Evolutionary conservation across 2,888 invertebrate genomes (phyloP).

Genomic region (Crioceris asparagi): DNA sequence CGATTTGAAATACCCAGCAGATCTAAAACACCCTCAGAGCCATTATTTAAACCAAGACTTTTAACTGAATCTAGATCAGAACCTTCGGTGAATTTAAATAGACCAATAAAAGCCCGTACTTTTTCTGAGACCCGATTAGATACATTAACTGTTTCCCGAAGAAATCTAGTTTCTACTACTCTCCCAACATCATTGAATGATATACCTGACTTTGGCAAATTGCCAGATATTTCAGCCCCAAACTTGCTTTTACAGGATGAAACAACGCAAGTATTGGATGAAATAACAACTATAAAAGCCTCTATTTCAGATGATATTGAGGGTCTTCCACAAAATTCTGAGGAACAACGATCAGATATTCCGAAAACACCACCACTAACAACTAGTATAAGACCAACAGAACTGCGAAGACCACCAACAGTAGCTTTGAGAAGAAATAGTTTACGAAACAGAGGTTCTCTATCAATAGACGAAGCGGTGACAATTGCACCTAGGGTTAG

Average conservation of each 20-base stretch:
- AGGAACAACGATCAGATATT: conserved; percentile 5
- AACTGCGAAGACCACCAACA: conserved; percentile 4
- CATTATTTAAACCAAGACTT: too few relatives aligned
- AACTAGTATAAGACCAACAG: conserved; percentile 1
- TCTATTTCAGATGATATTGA: neutral
- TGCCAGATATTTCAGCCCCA: too few relatives aligned
- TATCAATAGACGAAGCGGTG: conserved; percentile 9
- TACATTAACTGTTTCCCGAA: too few relatives aligned
- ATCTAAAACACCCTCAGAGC: conserved; percentile 11
- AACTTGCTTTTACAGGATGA: conserved; percentile 11
- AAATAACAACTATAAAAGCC: conserved; percentile 10
- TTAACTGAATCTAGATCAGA: too few relatives aligned
- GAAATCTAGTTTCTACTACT: conserved; percentile 4
- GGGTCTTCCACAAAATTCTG: neutral
- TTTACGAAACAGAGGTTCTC: conserved; percentile 6
- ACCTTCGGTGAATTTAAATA: too few relatives aligned
- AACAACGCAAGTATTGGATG: conserved; percentile 8
- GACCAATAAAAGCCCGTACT: too few relatives aligned
- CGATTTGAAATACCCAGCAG: conserved; percentile 24
- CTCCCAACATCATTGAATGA: conserved; percentile 2
- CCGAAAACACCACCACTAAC: conserved; percentile 1
- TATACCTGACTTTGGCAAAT: too few relatives aligned
- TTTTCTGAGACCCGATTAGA: too few relatives aligned
- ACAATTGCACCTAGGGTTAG: conserved; percentile 15
- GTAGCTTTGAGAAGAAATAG: conserved; percentile 10